A percentile compares a stretch with the other conserved stretches of the same genome.
Conservation (phyloP, 2,113 vertebrate genomes). For the Carassius auratus region DNA sequence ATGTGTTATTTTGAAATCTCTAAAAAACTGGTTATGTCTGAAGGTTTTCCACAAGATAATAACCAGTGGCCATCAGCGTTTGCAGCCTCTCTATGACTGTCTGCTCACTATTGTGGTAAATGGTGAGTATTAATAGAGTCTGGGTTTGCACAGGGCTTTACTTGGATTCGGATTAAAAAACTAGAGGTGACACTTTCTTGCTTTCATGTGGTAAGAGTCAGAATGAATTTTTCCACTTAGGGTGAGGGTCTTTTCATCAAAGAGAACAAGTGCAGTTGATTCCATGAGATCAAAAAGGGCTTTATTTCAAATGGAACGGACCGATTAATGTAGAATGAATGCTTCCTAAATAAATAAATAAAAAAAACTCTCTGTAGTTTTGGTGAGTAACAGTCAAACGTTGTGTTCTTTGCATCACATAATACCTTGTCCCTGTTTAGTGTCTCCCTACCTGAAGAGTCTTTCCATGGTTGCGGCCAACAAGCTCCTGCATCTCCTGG, state of each 20-base stretch:
- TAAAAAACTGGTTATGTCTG: not conserved
- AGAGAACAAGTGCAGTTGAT: not conserved
- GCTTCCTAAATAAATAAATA: not conserved
- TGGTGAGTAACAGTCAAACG: not conserved
- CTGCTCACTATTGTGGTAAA: constrained; percentile 97
- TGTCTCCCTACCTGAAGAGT: constrained; percentile 97
- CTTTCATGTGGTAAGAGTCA: not conserved
- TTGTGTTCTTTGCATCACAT: not conserved
- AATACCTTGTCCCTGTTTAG: constrained; percentile 65
- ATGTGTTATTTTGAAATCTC: not conserved
- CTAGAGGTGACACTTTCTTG: not conserved
- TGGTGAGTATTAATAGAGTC: constrained; percentile 72
- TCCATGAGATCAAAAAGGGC: not conserved
- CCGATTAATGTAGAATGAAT: not conserved
- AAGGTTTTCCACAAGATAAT: constrained; percentile 98
- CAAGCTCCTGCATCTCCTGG: constrained; percentile 94
- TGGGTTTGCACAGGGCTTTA: constrained; percentile 7
- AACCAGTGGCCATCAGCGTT: constrained; percentile 95
- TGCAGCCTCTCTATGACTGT: constrained; percentile 97
- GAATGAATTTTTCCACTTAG: not conserved
- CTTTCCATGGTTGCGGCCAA: constrained; percentile 98
- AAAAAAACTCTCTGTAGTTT: too few species aligned
- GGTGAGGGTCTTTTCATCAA: not conserved
- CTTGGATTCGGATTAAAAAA: not conserved
- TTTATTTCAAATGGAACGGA: not conserved